Evolutionary conservation across 2,113 vertebrate species (phyloP).

Genomic region (Alligator mississippiensis): DNA sequence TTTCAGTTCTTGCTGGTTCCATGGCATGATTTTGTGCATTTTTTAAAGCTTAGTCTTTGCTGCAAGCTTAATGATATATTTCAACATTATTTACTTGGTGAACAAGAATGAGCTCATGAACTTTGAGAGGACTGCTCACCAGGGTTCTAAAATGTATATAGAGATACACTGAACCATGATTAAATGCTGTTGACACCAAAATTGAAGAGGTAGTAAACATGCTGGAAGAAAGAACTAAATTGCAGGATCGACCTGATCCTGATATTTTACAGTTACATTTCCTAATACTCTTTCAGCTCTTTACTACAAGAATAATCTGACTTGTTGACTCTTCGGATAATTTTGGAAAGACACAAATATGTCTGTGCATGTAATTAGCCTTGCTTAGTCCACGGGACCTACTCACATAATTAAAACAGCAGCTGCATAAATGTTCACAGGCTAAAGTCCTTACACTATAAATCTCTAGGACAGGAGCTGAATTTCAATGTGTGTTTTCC

Average conservation of each 20-base stretch:
- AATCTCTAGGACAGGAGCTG: background rate
- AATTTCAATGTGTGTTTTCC: background rate
- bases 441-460: constrained; percentile 7
- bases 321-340: too few relatives aligned
- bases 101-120: too few relatives aligned
- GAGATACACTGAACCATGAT: background rate
- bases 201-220: background rate
- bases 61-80: too few relatives aligned
- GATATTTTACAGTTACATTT: background rate
- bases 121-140: background rate
- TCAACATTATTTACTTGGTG: too few relatives aligned
- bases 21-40: too few relatives aligned
- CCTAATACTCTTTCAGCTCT: background rate
- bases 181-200: background rate
- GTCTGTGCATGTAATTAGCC: background rate
- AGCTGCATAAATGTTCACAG: background rate
- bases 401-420: background rate
- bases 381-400: background rate
- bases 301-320: background rate
- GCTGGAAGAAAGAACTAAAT: background rate
- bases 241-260: background rate
- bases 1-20: too few relatives aligned
- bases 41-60: too few relatives aligned
- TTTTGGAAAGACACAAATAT: constrained; percentile 27
- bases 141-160: background rate